These are phyloP conservation scores for Aix galericulata DNA, from an alignment of 2,113 vertebrate genomes.

Conservation along the genomic window DNA sequence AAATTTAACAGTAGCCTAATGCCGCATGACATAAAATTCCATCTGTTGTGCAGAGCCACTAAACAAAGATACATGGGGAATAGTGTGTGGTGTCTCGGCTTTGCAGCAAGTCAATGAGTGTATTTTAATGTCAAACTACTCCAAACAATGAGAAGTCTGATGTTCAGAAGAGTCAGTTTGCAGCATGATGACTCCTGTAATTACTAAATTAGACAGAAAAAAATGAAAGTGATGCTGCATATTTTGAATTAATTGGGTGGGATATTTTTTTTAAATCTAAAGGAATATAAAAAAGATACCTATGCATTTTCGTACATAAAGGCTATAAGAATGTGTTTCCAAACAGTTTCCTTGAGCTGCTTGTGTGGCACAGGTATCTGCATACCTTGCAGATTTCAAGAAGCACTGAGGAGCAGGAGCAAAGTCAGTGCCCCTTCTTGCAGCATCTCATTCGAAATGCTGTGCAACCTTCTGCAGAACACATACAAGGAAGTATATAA, in stretches of 20 bases:
- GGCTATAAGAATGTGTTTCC: neutral
- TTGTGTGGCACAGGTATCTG: neutral
- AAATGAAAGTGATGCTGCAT: neutral
- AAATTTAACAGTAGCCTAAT: slow-evolving; percentile 82
- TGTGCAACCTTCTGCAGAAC: neutral
- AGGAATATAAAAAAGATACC: neutral
- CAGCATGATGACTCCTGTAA: neutral
- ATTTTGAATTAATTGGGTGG: neutral
- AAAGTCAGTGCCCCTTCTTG: neutral
- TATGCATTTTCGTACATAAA: neutral
- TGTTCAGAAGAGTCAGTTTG: neutral
- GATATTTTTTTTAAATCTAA: neutral
- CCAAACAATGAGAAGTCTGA: neutral
- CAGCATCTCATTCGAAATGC: neutral
- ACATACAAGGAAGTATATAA: neutral
- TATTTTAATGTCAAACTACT: slow-evolving; percentile 36
- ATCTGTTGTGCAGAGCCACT: slow-evolving; percentile 73
- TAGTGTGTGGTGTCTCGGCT: slow-evolving; percentile 17
- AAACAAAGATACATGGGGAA: slow-evolving; percentile 69
- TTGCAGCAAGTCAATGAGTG: slow-evolving; percentile 41
- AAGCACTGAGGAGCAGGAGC: neutral
- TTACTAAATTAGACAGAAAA: neutral
- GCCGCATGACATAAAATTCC: slow-evolving; percentile 77
- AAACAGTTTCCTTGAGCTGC: neutral
- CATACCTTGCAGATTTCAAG: neutral